Evolutionary conservation across 2,113 vertebrate genomes (phyloP).

Genomic region (Salvelinus namaycush): DNA sequence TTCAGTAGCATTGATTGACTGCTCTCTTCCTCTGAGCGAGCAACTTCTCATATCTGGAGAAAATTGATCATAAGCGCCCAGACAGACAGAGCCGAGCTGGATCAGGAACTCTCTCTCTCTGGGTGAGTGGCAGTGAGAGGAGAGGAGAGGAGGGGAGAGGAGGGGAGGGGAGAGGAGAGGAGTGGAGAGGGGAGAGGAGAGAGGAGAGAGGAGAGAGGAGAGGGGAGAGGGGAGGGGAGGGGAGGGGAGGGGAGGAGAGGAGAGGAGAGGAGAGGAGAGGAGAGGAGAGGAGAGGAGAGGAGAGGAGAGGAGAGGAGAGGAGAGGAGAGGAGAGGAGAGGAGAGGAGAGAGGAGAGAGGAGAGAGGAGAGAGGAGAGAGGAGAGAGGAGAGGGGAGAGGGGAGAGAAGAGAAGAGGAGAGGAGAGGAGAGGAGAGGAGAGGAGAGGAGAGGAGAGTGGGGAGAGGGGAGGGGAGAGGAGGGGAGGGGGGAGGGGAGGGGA

Average conservation of each 20-base stretch:
- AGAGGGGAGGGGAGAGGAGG: not conserved
- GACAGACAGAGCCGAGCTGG: conserved; percentile 52
- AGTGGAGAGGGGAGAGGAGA: no score
- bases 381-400: not conserved
- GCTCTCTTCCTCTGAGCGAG: conserved; percentile 60
- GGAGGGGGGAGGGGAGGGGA: no score
- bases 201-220: no score
- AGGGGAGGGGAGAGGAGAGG: no score
- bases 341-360: not conserved
- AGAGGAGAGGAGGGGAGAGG: not conserved
- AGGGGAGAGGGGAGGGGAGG: no score
- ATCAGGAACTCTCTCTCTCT: conserved; percentile 47
- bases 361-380: conserved; percentile 39
- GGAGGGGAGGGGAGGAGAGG: no score
- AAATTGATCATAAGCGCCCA: conserved; percentile 75
- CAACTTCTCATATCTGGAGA: conserved; percentile 68
- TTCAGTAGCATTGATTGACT: conserved; percentile 74
- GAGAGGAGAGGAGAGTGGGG: conserved; percentile 53
- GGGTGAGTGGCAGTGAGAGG: not conserved
- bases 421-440: conserved; percentile 1
- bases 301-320: conserved; percentile 54
- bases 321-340: not conserved
- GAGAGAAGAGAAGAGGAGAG: no score
- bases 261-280: no score
- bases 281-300: no score